These are phyloP conservation scores for Petaurus breviceps DNA, from an alignment of 2,113 vertebrate genomes.

Conservation along the genomic window DNA sequence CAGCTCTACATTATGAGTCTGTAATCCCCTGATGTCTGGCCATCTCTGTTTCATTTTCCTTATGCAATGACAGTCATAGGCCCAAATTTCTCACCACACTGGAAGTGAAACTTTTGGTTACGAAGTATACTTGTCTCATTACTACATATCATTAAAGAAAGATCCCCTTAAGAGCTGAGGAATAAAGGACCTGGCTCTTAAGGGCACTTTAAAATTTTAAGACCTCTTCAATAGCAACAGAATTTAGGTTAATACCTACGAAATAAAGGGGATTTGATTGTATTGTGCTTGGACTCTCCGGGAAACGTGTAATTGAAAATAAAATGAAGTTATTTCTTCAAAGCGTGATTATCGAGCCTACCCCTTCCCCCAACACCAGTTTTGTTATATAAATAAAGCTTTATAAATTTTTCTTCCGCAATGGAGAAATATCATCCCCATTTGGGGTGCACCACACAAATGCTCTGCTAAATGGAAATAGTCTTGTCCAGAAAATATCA, in stretches of 20 bases:
- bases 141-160: conserved; percentile 66
- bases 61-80: conserved; percentile 48
- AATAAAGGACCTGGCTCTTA: conserved; percentile 40
- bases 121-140: conserved; percentile 73
- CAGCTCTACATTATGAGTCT: neutral
- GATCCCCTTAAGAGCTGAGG: conserved; percentile 55
- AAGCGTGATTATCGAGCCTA: conserved; percentile 1
- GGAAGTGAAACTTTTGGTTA: conserved; percentile 65
- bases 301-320: conserved; percentile 37
- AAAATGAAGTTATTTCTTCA: conserved; percentile 42
- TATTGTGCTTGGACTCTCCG: conserved; percentile 20
- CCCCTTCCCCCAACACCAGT: neutral
- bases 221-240: neutral
- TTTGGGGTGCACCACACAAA: neutral
- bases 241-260: conserved; percentile 48
- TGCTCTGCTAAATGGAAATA: neutral
- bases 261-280: conserved; percentile 6
- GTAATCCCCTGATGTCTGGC: neutral
- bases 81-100: neutral
- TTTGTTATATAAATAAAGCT: neutral
- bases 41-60: conserved; percentile 41
- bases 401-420: neutral
- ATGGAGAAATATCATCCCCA: neutral
- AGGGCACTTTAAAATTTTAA: conserved; percentile 40
- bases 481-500: neutral